Conservation (phyloP, 1,140 invertebrate genomes). For the Proales similis region DNA sequence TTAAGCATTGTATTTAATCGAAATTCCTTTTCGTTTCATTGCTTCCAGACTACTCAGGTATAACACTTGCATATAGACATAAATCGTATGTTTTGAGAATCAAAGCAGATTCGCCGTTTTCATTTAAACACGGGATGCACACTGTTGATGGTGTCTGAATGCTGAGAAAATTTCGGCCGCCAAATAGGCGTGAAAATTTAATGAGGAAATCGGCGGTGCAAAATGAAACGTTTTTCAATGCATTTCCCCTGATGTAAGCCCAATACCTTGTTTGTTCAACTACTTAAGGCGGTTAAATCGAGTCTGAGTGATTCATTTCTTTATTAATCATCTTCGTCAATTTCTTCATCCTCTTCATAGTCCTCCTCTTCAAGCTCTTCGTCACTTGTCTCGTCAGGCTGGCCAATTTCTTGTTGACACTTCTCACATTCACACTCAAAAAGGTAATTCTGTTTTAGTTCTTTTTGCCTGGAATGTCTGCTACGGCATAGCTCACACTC, state of each 20-base stretch:
- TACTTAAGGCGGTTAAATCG: no score
- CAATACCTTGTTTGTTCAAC: no score
- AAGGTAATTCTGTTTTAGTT: constrained; percentile 74
- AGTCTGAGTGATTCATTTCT: constrained; percentile 28
- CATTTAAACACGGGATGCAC: no score
- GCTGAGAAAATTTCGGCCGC: no score
- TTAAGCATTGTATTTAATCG: no score
- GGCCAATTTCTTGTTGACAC: constrained; percentile 65
- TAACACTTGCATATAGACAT: no score
- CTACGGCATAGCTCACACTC: constrained; percentile 71
- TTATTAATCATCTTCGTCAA: constrained; percentile 20
- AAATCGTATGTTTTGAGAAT: no score
- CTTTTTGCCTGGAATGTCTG: constrained; percentile 71
- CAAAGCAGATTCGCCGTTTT: no score
- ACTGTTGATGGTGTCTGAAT: no score
- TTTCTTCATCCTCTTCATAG: constrained; percentile 39
- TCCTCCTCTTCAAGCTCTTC: constrained; percentile 57
- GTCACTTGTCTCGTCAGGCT: constrained; percentile 71
- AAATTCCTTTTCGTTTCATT: no score
- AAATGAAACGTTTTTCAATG: neutral
- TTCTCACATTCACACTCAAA: constrained; percentile 73
- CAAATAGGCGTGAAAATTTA: no score
- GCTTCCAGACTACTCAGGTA: no score
- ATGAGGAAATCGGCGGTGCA: neutral
- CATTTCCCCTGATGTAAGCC: constrained; percentile 12